Conservation (phyloP, 2,113 vertebrate species). For the Gymnocephalus cernua region DNA sequence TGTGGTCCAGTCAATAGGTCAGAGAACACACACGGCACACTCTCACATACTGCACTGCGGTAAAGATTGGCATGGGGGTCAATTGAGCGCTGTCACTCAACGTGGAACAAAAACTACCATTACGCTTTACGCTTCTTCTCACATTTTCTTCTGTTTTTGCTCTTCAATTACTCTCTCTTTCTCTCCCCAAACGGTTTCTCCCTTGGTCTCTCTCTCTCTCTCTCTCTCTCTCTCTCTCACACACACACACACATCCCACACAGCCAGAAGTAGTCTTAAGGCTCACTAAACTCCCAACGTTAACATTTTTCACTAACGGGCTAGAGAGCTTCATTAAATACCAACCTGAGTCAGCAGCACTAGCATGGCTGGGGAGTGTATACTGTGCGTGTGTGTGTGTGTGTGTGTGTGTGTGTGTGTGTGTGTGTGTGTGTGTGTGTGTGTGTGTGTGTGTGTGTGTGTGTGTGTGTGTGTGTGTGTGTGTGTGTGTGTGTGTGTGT, state of each 20-base stretch:
- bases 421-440: slow-evolving; percentile 33
- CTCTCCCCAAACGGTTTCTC: background rate
- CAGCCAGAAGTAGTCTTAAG: slow-evolving; percentile 51
- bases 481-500: slow-evolving; percentile 13
- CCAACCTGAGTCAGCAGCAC: slow-evolving; percentile 84
- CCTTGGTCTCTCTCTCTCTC: background rate
- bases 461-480: slow-evolving; percentile 37
- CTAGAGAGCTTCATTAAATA: slow-evolving; percentile 83
- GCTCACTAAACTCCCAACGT: slow-evolving; percentile 71
- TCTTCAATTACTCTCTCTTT: background rate
- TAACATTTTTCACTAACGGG: slow-evolving; percentile 72
- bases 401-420: slow-evolving; percentile 44
- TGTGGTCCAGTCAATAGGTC: slow-evolving; percentile 58
- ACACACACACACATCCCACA: background rate
- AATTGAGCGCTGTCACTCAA: slow-evolving; percentile 55
- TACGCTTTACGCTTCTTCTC: background rate
- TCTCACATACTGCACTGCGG: slow-evolving; percentile 7
- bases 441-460: slow-evolving; percentile 40
- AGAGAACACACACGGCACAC: slow-evolving; percentile 22
- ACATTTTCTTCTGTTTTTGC: slow-evolving; percentile 14
- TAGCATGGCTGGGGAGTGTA: slow-evolving; percentile 49
- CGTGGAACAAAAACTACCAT: slow-evolving; percentile 9
- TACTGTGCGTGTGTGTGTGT: slow-evolving; percentile 22
- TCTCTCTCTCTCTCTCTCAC: background rate
- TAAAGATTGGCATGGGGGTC: slow-evolving; percentile 28